These are phyloP conservation scores for Drosophila monieri DNA, from an alignment of 2,888 invertebrate species.

Conservation along the genomic window DNA sequence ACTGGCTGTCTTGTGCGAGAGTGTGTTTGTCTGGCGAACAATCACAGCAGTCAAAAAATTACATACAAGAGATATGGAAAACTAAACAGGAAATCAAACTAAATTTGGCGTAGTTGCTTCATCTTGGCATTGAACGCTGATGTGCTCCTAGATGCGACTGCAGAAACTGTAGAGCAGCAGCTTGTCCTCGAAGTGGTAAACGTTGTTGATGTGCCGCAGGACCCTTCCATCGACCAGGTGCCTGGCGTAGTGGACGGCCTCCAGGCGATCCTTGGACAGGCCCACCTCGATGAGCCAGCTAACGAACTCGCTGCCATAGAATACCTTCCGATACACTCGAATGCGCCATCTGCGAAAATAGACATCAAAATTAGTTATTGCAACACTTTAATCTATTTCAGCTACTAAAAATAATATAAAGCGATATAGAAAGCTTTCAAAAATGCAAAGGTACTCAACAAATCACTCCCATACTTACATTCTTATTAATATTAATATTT, in stretches of 20 bases:
- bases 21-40: conserved; percentile 41
- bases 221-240: conserved; percentile 93
- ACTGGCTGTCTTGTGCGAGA: conserved; percentile 61
- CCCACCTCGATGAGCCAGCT: conserved; percentile 94
- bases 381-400: neutral
- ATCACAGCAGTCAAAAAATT: conserved; percentile 75
- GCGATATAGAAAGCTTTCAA: neutral
- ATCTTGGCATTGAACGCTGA: conserved; percentile 9
- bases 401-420: neutral
- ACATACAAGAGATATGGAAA: conserved; percentile 44
- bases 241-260: conserved; percentile 92
- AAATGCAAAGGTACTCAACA: neutral
- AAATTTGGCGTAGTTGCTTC: conserved; percentile 66
- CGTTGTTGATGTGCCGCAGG: conserved; percentile 91
- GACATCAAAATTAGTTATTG: neutral
- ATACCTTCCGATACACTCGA: conserved; percentile 91
- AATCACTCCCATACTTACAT: conserved; percentile 10
- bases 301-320: conserved; percentile 93
- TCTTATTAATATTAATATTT: neutral
- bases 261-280: conserved; percentile 90
- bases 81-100: conserved; percentile 59
- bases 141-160: conserved; percentile 78
- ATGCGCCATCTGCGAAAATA: conserved; percentile 88
- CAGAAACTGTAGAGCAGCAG: conserved; percentile 92
- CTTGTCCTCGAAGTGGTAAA: conserved; percentile 94